Percentiles rank a stretch among this genome's conserved stretches.
Evolutionary conservation across 2,888 invertebrate species (phyloP).

Genomic region (Lacanobia wlatinum): DNA sequence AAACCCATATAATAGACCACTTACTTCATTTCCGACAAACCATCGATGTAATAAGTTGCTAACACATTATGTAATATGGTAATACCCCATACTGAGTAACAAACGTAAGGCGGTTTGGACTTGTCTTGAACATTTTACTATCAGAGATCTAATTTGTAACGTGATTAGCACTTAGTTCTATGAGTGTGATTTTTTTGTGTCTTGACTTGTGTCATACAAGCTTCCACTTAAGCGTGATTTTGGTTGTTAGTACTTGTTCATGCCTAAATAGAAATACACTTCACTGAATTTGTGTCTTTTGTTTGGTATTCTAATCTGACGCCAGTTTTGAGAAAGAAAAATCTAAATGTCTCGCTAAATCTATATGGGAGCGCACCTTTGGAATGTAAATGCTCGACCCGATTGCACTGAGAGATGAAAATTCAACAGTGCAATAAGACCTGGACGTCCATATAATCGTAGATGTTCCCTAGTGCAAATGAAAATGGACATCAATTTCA

Average conservation of each 20-base stretch:
- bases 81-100: slow-evolving; percentile 20
- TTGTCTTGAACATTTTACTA: slow-evolving; percentile 19
- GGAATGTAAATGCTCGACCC: background rate
- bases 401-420: background rate
- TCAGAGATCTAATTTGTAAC: slow-evolving; percentile 38
- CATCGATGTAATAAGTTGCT: background rate
- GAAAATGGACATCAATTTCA: background rate
- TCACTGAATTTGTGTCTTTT: too few relatives aligned
- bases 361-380: background rate
- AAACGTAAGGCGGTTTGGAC: slow-evolving; percentile 3
- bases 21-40: slow-evolving; percentile 24
- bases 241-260: background rate
- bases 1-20: slow-evolving; percentile 15
- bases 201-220: background rate
- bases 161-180: slow-evolving; percentile 36
- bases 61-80: slow-evolving; percentile 37
- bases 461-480: background rate
- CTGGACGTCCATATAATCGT: background rate
- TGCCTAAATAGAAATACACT: too few relatives aligned
- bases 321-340: too few relatives aligned
- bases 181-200: background rate
- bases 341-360: background rate
- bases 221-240: slow-evolving; percentile 14
- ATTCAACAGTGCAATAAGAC: background rate
- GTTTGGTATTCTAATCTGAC: too few relatives aligned